A percentile compares a stretch with the other conserved stretches of the same genome.
Conservation (phyloP, 2,888 invertebrate genomes). For the Drosophila nr. perissopoda region DNA sequence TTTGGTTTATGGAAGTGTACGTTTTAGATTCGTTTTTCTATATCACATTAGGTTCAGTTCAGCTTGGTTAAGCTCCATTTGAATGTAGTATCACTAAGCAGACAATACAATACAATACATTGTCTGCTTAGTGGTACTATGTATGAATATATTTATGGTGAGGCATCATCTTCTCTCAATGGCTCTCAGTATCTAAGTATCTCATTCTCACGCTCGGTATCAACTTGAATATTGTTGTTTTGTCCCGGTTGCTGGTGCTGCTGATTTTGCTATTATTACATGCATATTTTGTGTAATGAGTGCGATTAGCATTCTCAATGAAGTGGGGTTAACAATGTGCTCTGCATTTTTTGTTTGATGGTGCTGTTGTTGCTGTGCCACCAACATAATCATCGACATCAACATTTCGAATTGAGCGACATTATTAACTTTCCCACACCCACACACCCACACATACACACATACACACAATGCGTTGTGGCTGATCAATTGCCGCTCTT, state of each 20-base stretch:
- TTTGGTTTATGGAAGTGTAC: neutral
- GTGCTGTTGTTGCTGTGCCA: slow-evolving; percentile 48
- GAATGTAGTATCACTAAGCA: neutral
- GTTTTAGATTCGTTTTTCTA: neutral
- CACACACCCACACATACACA: neutral
- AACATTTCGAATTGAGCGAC: slow-evolving; percentile 75
- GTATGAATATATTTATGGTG: neutral
- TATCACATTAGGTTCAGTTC: neutral
- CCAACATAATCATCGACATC: slow-evolving; percentile 75
- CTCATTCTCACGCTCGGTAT: slow-evolving; percentile 41
- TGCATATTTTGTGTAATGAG: slow-evolving; percentile 80
- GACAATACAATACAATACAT: no score
- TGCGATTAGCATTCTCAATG: slow-evolving; percentile 80
- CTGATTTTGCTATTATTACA: slow-evolving; percentile 77
- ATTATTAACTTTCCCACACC: slow-evolving; percentile 52
- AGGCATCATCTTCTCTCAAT: slow-evolving; percentile 10
- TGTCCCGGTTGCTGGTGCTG: slow-evolving; percentile 34
- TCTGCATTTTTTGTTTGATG: slow-evolving; percentile 66
- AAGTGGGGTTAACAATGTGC: slow-evolving; percentile 79
- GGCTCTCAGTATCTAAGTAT: slow-evolving; percentile 9
- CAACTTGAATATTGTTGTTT: slow-evolving; percentile 9
- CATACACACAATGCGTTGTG: slow-evolving; percentile 14
- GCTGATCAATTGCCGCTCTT: slow-evolving; percentile 64
- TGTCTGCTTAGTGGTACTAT: neutral
- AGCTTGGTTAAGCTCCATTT: slow-evolving; percentile 16